phyloP scores from a whole-genome alignment of 2,888 invertebrate genomes.

The Chrysodeixis includens region DNA sequence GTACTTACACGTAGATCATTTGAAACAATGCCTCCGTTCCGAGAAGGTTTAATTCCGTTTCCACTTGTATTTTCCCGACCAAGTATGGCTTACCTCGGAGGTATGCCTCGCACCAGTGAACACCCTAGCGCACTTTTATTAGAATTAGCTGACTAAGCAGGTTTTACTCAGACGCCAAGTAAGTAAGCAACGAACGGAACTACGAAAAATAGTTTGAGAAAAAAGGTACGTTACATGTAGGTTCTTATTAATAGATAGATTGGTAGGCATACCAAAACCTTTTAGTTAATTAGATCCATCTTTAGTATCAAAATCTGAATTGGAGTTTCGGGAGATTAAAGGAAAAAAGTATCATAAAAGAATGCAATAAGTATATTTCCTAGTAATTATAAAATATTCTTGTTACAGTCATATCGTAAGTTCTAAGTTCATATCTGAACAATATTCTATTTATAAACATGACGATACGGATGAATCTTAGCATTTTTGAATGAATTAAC shows the following conservation, averaged over 20 bases:
- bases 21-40: slow-evolving; percentile 29
- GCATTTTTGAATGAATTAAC: not conserved
- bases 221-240: not conserved
- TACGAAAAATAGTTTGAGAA: slow-evolving; percentile 8
- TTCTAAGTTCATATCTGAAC: not conserved
- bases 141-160: slow-evolving; percentile 82
- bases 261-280: not conserved
- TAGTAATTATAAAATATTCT: not conserved
- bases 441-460: slow-evolving; percentile 30
- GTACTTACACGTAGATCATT: slow-evolving; percentile 22
- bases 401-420: not conserved
- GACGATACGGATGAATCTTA: slow-evolving; percentile 11
- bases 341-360: not conserved
- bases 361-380: not conserved
- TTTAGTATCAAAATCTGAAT: no score
- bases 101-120: slow-evolving; percentile 67
- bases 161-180: slow-evolving; percentile 54
- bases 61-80: slow-evolving; percentile 51
- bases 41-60: slow-evolving; percentile 51
- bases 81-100: slow-evolving; percentile 51
- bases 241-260: no score
- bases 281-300: not conserved
- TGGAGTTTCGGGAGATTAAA: no score
- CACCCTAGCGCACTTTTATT: slow-evolving; percentile 77
- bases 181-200: slow-evolving; percentile 10